Evolutionary conservation across 1,140 invertebrate genomes (phyloP), one percentile per base, ranked within the genome.

Genomic region (Drosophila ananassae): DNA sequence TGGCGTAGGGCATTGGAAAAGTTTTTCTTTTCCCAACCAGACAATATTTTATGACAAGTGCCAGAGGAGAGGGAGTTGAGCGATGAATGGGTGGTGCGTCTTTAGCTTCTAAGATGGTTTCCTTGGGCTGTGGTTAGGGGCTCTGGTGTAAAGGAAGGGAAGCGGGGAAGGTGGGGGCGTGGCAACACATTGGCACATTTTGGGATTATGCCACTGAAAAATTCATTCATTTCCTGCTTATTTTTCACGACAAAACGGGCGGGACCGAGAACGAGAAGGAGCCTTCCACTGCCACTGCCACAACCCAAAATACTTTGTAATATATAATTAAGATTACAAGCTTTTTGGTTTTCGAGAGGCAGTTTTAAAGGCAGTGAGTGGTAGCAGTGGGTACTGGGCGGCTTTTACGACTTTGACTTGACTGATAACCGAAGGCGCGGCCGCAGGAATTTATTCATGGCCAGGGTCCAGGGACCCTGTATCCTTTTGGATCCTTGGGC

Each of bases 291-390:
- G 5, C 13, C 8, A 21, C 37, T 8, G 7, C 12, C 9, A n/a
- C 25, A 69, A 64, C 78, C 75, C 69, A 72, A 82, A 12, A 82
- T 79, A 87, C 83, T 89, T 87, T 89, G 75, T 87, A 89, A 83
- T 89, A 89, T 89, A 89, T 89, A 89, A 89, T 89, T 89, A 89
- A 89, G 83, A 89, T 89, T 89, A 89, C 83, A 89, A 89, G 83
- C 79, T 73, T 75, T 77, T 82, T 75, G 79, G 84, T 71, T 79
- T 83, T 60, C n/a, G 41, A 21, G 13, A 25, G 73, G 51, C 73
- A 58, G 79, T 79, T 76, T 78, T 32, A 32, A 50, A 64, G 72
- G 55, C 76, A 52, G 63, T 13, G 57, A 51, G 30, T 17, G 0
- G 0, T 17, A 9, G 32, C 32, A 8, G 34, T 37, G 34, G 34